These are phyloP conservation scores for Sciurus vulgaris DNA, from an alignment of 2,797 vertebrate genomes.

Conservation along the genomic window DNA sequence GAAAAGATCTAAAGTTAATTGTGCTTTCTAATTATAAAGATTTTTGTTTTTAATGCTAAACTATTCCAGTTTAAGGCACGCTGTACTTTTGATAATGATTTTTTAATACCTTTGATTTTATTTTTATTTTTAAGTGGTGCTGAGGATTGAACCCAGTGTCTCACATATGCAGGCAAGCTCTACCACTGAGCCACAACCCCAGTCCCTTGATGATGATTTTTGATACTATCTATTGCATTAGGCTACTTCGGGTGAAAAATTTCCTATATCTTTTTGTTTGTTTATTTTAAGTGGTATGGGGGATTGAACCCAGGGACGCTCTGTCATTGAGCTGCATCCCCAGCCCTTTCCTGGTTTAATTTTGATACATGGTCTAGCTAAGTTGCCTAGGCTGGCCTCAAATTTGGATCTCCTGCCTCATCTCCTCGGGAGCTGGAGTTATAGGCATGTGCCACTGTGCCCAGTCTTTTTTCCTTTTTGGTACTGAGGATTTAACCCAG, in stretches of 20 bases:
- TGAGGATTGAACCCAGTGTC: neutral
- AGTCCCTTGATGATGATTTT: neutral
- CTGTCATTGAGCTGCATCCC: too few relatives aligned
- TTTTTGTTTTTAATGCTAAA: neutral
- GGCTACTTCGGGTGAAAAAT: neutral
- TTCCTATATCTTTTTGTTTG: neutral
- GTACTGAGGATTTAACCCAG: too few relatives aligned
- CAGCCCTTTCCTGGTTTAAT: neutral
- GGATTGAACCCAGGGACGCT: too few relatives aligned
- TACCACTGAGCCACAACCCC: neutral
- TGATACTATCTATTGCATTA: neutral
- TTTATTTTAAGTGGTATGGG: too few relatives aligned
- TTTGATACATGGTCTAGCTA: neutral
- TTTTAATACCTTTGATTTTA: too few relatives aligned
- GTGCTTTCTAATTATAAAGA: neutral
- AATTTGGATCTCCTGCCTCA: neutral
- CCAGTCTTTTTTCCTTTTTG: too few relatives aligned
- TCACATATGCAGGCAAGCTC: neutral
- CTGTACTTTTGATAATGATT: neutral
- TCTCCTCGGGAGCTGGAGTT: neutral
- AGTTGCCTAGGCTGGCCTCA: neutral
- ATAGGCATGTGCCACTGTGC: neutral
- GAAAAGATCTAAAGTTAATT: slow-evolving; percentile 1
- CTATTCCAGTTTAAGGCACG: neutral
- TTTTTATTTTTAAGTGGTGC: too few relatives aligned